Base-by-base conservation (phyloP, 2,113 vertebrate species). In the Prietella phreatophila region DNA sequence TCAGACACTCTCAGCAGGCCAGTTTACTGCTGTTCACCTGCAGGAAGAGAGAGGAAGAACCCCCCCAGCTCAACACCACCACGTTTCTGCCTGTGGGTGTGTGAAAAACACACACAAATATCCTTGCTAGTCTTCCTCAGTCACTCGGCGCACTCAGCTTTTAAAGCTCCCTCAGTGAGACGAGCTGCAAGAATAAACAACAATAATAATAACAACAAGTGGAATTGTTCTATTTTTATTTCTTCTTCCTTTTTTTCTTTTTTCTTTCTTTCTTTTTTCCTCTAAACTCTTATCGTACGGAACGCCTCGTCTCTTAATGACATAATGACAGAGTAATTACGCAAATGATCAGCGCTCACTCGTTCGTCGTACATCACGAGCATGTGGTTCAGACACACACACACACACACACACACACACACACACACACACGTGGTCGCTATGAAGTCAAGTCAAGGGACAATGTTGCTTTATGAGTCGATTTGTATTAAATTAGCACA, bases 1-100 rank as follows among this genome's bases (percentile, higher is more conserved):
- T 42, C 25, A 53, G 86, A 58, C 9, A 4, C 65, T 58, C 86
- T 87, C 86, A 76, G 86, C 81, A 61, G 85, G 83, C 58, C 69
- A 83, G 86, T 63, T 87, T 83, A 88, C 71, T 81, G 82, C 75
- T 71, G 82, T 82, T 87, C 78, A 89, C 89, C 86, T 89, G 83
- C 78, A 87, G 83, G 75, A 33, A 76, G 82, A 8, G 20, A 71
- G 47, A 86, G 39, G 42, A 82, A 75, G 36, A 63, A 15, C 10
- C 8, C 2, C 3, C 9, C 3, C 56, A 25, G 82, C 56, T 73
- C 63, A 82, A 89, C 88, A 73, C 19, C 76, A n/a, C 55, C 82
- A 83, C 20, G 33, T 76, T 84, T 83, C 36, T 58, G 58, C 65
- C 76, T 53, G 79, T 58, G 79, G 79, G 79, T 85, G 83, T 84